Base-by-base conservation (phyloP, 92 coral and sea anemone species). In the Metridium senile region DNA sequence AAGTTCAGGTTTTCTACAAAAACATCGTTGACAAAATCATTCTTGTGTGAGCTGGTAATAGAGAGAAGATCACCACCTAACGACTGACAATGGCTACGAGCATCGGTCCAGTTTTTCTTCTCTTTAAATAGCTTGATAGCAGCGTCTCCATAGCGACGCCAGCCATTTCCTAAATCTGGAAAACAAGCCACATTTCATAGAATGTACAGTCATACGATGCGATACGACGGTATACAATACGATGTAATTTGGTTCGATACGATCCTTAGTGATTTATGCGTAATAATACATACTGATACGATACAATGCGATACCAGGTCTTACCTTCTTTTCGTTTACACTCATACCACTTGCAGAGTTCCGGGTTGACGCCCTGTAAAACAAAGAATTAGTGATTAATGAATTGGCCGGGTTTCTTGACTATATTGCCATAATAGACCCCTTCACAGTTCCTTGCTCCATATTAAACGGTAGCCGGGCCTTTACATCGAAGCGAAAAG, bases 121-220 rank as follows among this genome's bases (percentile, higher is more conserved):
- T 39, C 49, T 13, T 6, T 39, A 39, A 39, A 39, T 39, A 29
- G 72, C 33, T 68, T 68, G 26, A 68, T 43, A 68, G 72, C 72
- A 32, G 27, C 56, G 19, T 68, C 27, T 0, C 56, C 56, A 39
- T 68, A 68, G 7, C 52, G 46, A 39, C 3, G 27, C 72, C 72
- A 68, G 21, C 72, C 72, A 68, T 68, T 47, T 25, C 22, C 76
- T 32, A 39, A 39, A 13, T 39, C 49, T 39, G 13, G 13, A 39
- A 39, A 6, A 6, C 6, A 39, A 39, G 13, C 13, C 49, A 39
- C 6, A 4, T 13, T 39, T 39, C 6, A 39, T 39, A n/a, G n/a
- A n/a, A n/a, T n/a, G n/a, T n/a, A n/a, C n/a, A n/a, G n/a, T n/a
- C n/a, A 45, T 7, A 45, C 51, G 16, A 45, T 7, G 16, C 51